Conservation (phyloP, 2,113 vertebrate genomes). For the Otus sunia region DNA sequence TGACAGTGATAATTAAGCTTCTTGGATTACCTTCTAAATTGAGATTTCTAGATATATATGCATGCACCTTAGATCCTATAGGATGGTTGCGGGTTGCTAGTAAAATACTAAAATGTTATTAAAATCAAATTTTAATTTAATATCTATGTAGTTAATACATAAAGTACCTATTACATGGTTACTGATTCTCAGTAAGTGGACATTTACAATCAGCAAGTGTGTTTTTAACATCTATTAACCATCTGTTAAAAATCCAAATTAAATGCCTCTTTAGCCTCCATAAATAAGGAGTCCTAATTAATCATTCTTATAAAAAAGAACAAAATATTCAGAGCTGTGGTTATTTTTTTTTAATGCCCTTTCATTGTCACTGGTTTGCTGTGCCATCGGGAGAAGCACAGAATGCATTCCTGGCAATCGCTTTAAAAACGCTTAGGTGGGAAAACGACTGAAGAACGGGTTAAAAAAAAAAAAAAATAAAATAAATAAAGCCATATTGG, state of each 20-base stretch:
- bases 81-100: background rate
- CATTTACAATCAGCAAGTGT: constrained; percentile 59
- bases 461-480: background rate
- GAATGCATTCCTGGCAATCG: background rate
- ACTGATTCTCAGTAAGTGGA: constrained; percentile 57
- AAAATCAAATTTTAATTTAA: constrained; percentile 45
- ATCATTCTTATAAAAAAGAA: background rate
- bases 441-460: background rate
- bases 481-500: background rate
- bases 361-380: background rate
- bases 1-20: constrained; percentile 29
- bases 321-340: background rate
- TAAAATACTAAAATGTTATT: constrained; percentile 12
- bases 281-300: constrained; percentile 45
- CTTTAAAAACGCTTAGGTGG: background rate
- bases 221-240: constrained; percentile 60
- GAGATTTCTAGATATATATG: background rate
- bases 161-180: constrained; percentile 61
- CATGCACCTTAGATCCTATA: background rate
- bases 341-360: background rate
- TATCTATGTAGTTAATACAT: constrained; percentile 33
- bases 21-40: background rate
- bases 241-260: constrained; percentile 56
- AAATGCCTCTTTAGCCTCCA: constrained; percentile 33
- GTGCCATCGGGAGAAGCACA: background rate